These are phyloP conservation scores for Pycnonotus jocosus DNA, from an alignment of 2,113 vertebrate species.

Conservation along the genomic window DNA sequence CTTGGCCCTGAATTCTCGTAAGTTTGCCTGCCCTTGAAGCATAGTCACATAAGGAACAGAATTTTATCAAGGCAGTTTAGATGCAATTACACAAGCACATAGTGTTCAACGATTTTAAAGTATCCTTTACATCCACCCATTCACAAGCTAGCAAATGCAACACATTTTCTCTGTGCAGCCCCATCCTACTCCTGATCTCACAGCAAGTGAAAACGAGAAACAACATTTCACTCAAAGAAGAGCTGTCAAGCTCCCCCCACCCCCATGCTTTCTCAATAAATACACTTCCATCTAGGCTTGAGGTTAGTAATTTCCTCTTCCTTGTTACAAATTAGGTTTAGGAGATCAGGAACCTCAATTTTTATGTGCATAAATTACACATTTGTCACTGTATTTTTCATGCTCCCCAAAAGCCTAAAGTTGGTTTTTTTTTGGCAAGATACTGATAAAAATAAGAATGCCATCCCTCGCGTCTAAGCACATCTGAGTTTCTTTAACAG, in stretches of 20 bases:
- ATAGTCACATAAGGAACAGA: neutral
- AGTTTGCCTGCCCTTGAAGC: neutral
- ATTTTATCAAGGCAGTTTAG: neutral
- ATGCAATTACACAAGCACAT: neutral
- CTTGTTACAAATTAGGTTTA: neutral
- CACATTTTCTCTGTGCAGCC: neutral
- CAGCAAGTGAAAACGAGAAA: neutral
- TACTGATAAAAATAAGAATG: slow-evolving; percentile 69
- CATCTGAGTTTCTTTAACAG: slow-evolving; percentile 86
- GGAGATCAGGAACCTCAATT: neutral
- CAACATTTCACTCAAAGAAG: neutral
- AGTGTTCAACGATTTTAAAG: neutral
- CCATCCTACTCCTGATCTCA: neutral
- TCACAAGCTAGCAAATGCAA: neutral
- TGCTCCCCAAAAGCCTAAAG: neutral
- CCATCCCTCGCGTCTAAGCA: slow-evolving; percentile 69
- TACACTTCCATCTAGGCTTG: neutral
- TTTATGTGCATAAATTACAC: neutral
- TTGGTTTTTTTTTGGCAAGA: slow-evolving; percentile 39
- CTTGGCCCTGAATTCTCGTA: neutral
- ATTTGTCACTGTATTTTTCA: neutral
- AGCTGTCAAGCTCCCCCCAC: neutral
- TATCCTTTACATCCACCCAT: neutral
- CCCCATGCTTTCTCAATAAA: neutral
- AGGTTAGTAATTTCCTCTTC: slow-evolving; percentile 5